Evolutionary conservation across 2,888 invertebrate species (phyloP).

Genomic region (Gymnosoma rotundatum): DNA sequence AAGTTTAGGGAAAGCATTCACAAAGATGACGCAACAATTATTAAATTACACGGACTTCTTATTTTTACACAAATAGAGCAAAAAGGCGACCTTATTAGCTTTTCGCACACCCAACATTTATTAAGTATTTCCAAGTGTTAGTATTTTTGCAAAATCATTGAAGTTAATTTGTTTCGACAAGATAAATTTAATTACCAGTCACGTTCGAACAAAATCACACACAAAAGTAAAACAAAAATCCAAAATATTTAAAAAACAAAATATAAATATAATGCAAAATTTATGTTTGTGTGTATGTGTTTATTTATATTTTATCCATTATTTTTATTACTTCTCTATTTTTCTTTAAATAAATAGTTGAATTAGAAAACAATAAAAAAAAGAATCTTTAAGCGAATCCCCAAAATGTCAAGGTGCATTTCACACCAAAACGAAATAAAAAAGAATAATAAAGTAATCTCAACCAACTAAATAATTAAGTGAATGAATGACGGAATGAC

Average conservation of each 20-base stretch:
- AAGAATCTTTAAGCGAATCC: constrained; percentile 43
- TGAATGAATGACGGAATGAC: neutral
- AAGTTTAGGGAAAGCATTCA: too few relatives aligned
- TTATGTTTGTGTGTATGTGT: neutral
- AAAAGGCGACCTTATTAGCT: neutral
- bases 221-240: constrained; percentile 8
- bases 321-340: constrained; percentile 13
- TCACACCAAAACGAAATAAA: constrained; percentile 57
- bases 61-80: too few relatives aligned
- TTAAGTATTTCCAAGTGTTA: neutral
- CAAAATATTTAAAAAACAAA: constrained; percentile 28
- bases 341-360: constrained; percentile 22
- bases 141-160: constrained; percentile 56
- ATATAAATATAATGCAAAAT: constrained; percentile 46
- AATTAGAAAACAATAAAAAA: constrained; percentile 48
- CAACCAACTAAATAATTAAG: constrained; percentile 19
- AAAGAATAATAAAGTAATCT: constrained; percentile 17
- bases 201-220: constrained; percentile 31
- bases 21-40: neutral
- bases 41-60: too few relatives aligned
- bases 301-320: constrained; percentile 33
- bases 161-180: constrained; percentile 61
- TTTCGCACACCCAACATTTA: neutral
- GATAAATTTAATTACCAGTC: constrained; percentile 61
- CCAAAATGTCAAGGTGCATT: constrained; percentile 71